Evolutionary conservation across 2,113 vertebrate genomes (phyloP).

Genomic region (Hypanus sabinus): DNA sequence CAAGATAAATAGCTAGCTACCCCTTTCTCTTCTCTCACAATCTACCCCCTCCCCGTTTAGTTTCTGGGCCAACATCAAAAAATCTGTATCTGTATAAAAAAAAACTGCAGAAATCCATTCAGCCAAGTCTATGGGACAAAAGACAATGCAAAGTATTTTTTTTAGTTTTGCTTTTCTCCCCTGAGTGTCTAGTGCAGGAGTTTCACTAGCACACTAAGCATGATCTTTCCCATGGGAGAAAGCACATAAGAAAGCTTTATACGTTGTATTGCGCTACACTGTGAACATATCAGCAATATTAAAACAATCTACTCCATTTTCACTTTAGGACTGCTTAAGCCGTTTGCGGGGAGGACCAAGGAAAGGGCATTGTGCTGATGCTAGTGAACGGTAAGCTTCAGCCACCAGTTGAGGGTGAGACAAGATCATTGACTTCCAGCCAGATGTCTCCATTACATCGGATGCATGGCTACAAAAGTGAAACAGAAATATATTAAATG

Average conservation of each 20-base stretch:
- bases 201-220: constrained; percentile 54
- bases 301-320: constrained; percentile 40
- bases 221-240: constrained; percentile 51
- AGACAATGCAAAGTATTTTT: constrained; percentile 55
- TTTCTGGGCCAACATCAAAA: constrained; percentile 29
- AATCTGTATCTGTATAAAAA: constrained; percentile 22
- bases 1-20: constrained; percentile 45
- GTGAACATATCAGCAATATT: constrained; percentile 50
- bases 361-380: constrained; percentile 93
- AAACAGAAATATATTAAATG: constrained; percentile 33
- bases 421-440: constrained; percentile 96
- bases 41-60: constrained; percentile 45
- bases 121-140: constrained; percentile 57
- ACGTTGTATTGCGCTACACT: constrained; percentile 55
- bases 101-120: constrained; percentile 40
- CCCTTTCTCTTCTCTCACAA: constrained; percentile 41
- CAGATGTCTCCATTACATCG: constrained; percentile 94
- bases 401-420: constrained; percentile 95
- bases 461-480: constrained; percentile 66
- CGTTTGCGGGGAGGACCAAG: constrained; percentile 92
- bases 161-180: constrained; percentile 49
- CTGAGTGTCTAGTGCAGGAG: constrained; percentile 60
- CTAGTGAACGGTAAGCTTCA: constrained; percentile 89
- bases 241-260: constrained; percentile 56
- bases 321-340: constrained; percentile 90